phyloP scores from a whole-genome alignment of 2,888 invertebrate genomes.

The Tuta absoluta region DNA sequence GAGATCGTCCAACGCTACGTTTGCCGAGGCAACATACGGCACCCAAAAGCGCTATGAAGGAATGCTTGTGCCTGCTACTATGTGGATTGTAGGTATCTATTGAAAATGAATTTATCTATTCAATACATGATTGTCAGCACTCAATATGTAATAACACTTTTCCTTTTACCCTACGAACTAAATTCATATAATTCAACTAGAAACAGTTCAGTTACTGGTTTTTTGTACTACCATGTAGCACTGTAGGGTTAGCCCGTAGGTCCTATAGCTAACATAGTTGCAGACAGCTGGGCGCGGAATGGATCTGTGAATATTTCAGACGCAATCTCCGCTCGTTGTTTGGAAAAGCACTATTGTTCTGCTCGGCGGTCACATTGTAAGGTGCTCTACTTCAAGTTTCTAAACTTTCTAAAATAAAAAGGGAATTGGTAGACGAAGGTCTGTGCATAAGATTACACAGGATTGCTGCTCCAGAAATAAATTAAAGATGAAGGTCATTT shows the following conservation, averaged over 20 bases:
- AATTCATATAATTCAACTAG: no score
- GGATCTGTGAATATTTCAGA: slow-evolving; percentile 78
- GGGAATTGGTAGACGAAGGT: background rate
- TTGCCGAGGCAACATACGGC: no score
- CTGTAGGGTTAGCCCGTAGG: no score
- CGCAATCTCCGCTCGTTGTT: slow-evolving; percentile 72
- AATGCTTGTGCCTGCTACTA: no score
- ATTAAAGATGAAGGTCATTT: no score
- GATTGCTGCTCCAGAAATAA: background rate
- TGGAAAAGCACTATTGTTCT: slow-evolving; percentile 75
- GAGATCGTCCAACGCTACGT: no score
- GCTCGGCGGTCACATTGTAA: slow-evolving; percentile 36
- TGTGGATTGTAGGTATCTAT: no score
- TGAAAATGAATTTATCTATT: no score
- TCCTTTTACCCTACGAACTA: no score
- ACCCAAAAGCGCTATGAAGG: no score
- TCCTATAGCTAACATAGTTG: slow-evolving; percentile 50
- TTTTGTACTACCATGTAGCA: slow-evolving; percentile 2
- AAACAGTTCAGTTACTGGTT: background rate
- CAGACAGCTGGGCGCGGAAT: slow-evolving; percentile 74
- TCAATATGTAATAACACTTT: no score
- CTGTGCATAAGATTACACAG: background rate
- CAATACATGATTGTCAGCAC: no score
- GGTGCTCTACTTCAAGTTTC: slow-evolving; percentile 59
- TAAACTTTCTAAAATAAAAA: background rate